Conservation (phyloP, 2,113 vertebrate species). For the Nicator chloris region DNA sequence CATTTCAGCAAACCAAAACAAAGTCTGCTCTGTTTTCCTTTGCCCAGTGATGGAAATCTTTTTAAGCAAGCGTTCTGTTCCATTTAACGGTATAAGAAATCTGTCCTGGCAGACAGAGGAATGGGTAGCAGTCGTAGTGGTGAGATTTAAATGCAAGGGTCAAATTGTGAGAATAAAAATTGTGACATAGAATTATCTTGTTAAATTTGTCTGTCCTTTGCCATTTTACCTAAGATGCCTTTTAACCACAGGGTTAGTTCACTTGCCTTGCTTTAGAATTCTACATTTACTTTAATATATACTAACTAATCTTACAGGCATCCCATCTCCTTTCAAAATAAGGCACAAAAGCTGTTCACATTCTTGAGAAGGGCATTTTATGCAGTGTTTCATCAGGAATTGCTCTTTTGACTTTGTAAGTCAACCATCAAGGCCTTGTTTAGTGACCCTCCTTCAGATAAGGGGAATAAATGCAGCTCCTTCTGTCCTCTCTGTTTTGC, state of each 20-base stretch:
- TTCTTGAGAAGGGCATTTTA: neutral
- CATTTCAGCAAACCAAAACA: slow-evolving; percentile 19
- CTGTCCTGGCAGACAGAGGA: neutral
- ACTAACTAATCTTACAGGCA: neutral
- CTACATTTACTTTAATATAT: neutral
- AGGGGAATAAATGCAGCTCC: neutral
- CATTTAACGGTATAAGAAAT: neutral
- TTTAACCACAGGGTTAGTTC: neutral
- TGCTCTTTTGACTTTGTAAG: slow-evolving; percentile 29
- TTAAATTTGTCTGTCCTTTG: neutral
- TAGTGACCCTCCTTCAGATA: slow-evolving; percentile 26
- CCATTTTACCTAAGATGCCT: neutral
- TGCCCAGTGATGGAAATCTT: neutral
- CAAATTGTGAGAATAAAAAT: neutral
- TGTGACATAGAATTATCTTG: neutral
- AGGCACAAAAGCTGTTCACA: slow-evolving; percentile 17
- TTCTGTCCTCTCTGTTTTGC: neutral
- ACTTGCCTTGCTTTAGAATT: neutral
- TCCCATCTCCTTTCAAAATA: neutral
- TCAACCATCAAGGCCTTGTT: slow-evolving; percentile 21
- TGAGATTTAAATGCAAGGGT: neutral
- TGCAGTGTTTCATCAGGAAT: neutral
- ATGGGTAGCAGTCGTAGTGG: neutral
- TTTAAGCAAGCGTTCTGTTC: neutral
- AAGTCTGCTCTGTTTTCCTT: neutral